Evolutionary conservation across 2,113 vertebrate species (phyloP).

Genomic region (Microtus oregoni): DNA sequence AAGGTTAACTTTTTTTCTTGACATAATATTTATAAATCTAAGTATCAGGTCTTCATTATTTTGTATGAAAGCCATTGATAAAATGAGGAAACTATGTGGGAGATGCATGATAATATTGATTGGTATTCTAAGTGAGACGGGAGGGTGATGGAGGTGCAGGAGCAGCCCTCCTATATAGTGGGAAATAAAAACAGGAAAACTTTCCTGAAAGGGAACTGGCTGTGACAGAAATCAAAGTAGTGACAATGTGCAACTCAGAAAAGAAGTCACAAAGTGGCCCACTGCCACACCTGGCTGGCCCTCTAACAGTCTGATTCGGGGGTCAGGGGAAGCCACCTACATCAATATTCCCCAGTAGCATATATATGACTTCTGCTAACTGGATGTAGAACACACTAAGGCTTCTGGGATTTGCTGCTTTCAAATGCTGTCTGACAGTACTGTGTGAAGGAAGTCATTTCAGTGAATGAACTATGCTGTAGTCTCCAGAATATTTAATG

Average conservation of each 20-base stretch:
- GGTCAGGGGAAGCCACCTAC: conserved; percentile 3
- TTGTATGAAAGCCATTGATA: conserved; percentile 38
- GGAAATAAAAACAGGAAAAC: background rate
- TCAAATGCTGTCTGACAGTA: conserved; percentile 35
- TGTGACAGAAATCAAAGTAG: conserved; percentile 3
- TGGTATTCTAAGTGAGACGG: background rate
- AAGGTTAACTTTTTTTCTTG: conserved; percentile 14
- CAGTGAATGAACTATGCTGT: conserved; percentile 48
- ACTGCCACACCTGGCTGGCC: background rate
- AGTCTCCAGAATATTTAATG: conserved; percentile 50
- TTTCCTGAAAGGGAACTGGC: conserved; percentile 45
- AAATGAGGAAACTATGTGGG: background rate
- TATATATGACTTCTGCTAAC: background rate
- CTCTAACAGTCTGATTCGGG: conserved; percentile 29
- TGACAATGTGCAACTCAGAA: background rate
- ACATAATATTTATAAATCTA: background rate
- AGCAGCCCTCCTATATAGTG: background rate
- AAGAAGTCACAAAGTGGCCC: background rate
- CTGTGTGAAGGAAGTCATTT: conserved; percentile 54
- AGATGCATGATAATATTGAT: background rate
- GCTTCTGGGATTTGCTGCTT: background rate
- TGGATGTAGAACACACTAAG: background rate
- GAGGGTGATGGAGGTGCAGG: background rate
- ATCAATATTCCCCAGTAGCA: background rate
- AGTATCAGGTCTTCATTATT: background rate